These are phyloP conservation scores for Amorpha juglandis DNA, from an alignment of 2,888 invertebrate genomes.

Conservation along the genomic window DNA sequence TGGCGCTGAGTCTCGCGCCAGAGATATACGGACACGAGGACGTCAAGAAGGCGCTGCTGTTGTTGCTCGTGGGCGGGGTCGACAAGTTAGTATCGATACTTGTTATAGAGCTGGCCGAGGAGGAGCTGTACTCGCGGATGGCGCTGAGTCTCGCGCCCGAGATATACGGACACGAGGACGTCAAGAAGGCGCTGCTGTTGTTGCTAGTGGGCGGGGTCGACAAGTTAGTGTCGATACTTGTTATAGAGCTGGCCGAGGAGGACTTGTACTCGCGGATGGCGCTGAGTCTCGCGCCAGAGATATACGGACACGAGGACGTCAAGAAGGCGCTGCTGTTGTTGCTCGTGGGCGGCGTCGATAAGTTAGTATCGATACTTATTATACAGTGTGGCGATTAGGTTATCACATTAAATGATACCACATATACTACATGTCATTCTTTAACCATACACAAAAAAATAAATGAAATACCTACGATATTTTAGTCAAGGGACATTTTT, in stretches of 20 bases:
- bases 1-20: conserved; percentile 97
- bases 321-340: conserved; percentile 97
- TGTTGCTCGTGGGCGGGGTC: conserved; percentile 96
- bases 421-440: too few relatives aligned
- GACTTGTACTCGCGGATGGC: conserved; percentile 97
- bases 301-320: conserved; percentile 98
- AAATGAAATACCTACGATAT: too few relatives aligned
- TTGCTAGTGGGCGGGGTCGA: conserved; percentile 97
- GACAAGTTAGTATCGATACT: conserved; percentile 83
- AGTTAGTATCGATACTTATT: conserved; percentile 58
- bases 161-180: conserved; percentile 99
- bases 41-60: conserved; percentile 97
- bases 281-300: conserved; percentile 97
- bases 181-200: conserved; percentile 97
- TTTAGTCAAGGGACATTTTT: too few relatives aligned
- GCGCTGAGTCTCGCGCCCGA: conserved; percentile 98
- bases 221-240: conserved; percentile 67
- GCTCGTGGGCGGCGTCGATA: conserved; percentile 96
- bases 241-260: too few relatives aligned
- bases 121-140: conserved; percentile 96
- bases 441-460: too few relatives aligned
- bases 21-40: conserved; percentile 99
- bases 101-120: too few relatives aligned
- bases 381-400: too few relatives aligned
- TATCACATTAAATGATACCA: too few relatives aligned